A percentile compares a stretch with the other conserved stretches of the same genome.
Conservation (phyloP, 2,797 vertebrate genomes). For the Enteromius mattozi region DNA sequence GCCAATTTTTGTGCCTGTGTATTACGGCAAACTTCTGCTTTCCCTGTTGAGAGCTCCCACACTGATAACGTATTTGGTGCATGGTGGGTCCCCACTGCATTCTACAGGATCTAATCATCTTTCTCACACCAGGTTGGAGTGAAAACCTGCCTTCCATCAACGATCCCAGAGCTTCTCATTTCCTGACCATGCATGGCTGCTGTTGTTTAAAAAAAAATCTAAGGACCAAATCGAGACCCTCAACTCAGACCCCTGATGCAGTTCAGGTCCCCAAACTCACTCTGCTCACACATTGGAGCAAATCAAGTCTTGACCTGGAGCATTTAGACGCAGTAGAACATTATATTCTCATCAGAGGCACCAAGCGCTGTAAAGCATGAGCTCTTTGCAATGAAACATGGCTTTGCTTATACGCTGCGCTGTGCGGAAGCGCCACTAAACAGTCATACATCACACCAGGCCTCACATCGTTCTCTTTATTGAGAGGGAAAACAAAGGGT, state of each 20-base stretch:
- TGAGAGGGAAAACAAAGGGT: conserved; percentile 99
- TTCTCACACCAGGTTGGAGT: conserved; percentile 45
- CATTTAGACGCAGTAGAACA: conserved; percentile 92
- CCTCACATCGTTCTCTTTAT: conserved; percentile 95
- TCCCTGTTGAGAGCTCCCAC: conserved; percentile 8
- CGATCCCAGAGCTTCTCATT: conserved; percentile 5
- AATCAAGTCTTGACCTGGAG: conserved; percentile 97
- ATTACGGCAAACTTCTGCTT: background rate
- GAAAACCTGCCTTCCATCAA: conserved; percentile 63
- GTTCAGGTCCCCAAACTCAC: conserved; percentile 25
- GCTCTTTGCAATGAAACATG: conserved; percentile 93
- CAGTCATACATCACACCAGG: conserved; percentile 91
- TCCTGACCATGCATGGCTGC: conserved; percentile 1
- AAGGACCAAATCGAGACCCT: conserved; percentile 67
- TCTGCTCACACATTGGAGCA: conserved; percentile 81
- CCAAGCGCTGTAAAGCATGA: conserved; percentile 91
- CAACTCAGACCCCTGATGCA: conserved; percentile 55
- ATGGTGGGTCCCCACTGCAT: conserved; percentile 57
- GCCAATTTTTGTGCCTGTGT: background rate
- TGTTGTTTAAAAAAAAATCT: conserved; percentile 56
- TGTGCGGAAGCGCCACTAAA: conserved; percentile 83
- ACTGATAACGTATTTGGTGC: conserved; percentile 26
- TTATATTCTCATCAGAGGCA: conserved; percentile 96
- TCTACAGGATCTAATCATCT: conserved; percentile 83
- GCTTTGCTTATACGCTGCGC: conserved; percentile 92